A percentile compares a stretch with the other conserved stretches of the same genome.
Conservation (phyloP, 2,888 invertebrate genomes). For the Biston stratarius region DNA sequence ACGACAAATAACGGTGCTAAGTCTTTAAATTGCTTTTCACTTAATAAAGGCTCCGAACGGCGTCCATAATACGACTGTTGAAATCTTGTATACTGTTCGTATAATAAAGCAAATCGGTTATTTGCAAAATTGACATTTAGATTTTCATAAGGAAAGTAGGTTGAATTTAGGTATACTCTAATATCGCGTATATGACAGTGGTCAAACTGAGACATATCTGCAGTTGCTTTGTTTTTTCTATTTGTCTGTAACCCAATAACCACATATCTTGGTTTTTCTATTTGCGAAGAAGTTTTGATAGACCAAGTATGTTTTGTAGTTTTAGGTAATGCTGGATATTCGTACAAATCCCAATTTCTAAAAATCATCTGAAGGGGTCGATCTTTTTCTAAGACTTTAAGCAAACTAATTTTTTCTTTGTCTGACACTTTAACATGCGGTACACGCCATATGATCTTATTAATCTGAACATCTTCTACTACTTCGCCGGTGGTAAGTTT, state of each 20-base stretch:
- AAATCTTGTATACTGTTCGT: conserved; percentile 46
- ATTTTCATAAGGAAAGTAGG: conserved; percentile 50
- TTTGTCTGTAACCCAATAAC: conserved; percentile 64
- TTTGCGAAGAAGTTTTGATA: conserved; percentile 50
- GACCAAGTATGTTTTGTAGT: conserved; percentile 55
- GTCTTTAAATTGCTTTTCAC: conserved; percentile 39
- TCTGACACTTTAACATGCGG: conserved; percentile 40
- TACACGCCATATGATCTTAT: conserved; percentile 38
- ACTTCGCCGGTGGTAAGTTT: conserved; percentile 26
- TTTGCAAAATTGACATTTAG: conserved; percentile 43
- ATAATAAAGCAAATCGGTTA: conserved; percentile 48
- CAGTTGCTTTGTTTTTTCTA: conserved; percentile 50
- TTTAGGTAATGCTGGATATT: conserved; percentile 58
- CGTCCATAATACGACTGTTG: conserved; percentile 50
- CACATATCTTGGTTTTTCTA: conserved; percentile 64
- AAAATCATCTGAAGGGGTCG: conserved; percentile 48
- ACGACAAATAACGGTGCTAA: conserved; percentile 47
- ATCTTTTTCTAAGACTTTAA: conserved; percentile 44
- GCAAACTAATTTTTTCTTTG: conserved; percentile 21
- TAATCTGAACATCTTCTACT: conserved; percentile 36
- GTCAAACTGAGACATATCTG: conserved; percentile 45
- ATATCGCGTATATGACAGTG: conserved; percentile 46
- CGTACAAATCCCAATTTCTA: conserved; percentile 53
- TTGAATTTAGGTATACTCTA: conserved; percentile 54
- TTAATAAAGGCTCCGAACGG: conserved; percentile 41